Evolutionary conservation across 2,888 invertebrate genomes (phyloP).

Genomic region (Odontocolon sp.): DNA sequence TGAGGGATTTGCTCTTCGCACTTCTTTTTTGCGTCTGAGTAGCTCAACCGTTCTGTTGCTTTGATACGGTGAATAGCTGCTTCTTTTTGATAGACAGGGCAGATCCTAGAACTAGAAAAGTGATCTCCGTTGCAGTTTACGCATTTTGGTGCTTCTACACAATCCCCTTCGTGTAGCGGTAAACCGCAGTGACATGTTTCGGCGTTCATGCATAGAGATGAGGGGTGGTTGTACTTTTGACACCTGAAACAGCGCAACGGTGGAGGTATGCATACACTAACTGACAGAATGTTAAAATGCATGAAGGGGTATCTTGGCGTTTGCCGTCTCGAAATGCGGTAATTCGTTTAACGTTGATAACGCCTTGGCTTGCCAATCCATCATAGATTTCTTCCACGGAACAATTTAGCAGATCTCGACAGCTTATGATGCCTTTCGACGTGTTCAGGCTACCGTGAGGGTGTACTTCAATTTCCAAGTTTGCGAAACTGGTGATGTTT

Average conservation of each 20-base stretch:
- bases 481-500: neutral
- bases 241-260: conserved; percentile 55
- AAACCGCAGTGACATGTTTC: neutral
- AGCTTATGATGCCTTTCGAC: conserved; percentile 56
- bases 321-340: conserved; percentile 9
- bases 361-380: conserved; percentile 46
- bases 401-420: conserved; percentile 61
- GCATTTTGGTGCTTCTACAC: neutral
- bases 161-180: neutral
- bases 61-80: neutral
- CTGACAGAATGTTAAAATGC: conserved; percentile 61
- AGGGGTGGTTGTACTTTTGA: neutral
- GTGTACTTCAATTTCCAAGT: neutral
- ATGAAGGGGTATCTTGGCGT: neutral
- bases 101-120: neutral
- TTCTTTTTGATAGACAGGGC: neutral
- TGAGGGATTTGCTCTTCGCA: neutral
- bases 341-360: conserved; percentile 52
- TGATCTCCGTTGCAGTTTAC: neutral
- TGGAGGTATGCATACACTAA: conserved; percentile 59
- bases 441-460: conserved; percentile 47
- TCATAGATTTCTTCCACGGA: conserved; percentile 48
- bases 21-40: neutral
- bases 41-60: neutral
- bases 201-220: neutral